Evolutionary conservation across 2,797 vertebrate species (phyloP).

Genomic region (Sciaenops ocellatus): DNA sequence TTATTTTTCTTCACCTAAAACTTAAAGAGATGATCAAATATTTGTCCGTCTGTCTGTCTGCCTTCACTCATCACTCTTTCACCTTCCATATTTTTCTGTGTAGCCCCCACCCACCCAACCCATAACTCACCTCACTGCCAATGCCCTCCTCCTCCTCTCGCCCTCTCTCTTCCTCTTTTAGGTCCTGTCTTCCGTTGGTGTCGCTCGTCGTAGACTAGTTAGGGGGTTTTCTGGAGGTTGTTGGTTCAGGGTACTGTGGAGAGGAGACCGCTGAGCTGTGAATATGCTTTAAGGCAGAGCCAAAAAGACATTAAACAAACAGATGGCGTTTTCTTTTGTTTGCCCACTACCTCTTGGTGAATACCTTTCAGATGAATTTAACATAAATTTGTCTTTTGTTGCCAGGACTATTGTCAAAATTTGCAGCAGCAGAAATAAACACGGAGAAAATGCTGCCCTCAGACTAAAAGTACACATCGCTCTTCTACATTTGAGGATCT

Average conservation of each 20-base stretch:
- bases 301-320: constrained; percentile 64
- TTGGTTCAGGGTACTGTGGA: constrained; percentile 50
- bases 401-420: constrained; percentile 45
- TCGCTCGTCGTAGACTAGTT: constrained; percentile 65
- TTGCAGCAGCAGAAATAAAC: constrained; percentile 50
- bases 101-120: constrained; percentile 15
- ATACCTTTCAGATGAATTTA: constrained; percentile 57
- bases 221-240: constrained; percentile 56
- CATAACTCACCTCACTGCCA: constrained; percentile 67
- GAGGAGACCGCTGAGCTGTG: constrained; percentile 78
- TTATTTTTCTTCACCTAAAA: constrained; percentile 67
- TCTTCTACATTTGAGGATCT: constrained; percentile 28
- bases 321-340: constrained; percentile 48
- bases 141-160: constrained; percentile 49
- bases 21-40: constrained; percentile 58
- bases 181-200: constrained; percentile 72
- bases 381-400: constrained; percentile 39
- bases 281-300: constrained; percentile 71
- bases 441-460: constrained; percentile 41
- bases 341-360: constrained; percentile 72
- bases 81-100: constrained; percentile 57
- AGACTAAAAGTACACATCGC: constrained; percentile 42
- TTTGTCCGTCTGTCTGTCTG: constrained; percentile 46
- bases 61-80: constrained; percentile 59
- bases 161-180: constrained; percentile 51